phyloP scores from a whole-genome alignment of 2,113 vertebrate species.

The Pogonocichla stellata region DNA sequence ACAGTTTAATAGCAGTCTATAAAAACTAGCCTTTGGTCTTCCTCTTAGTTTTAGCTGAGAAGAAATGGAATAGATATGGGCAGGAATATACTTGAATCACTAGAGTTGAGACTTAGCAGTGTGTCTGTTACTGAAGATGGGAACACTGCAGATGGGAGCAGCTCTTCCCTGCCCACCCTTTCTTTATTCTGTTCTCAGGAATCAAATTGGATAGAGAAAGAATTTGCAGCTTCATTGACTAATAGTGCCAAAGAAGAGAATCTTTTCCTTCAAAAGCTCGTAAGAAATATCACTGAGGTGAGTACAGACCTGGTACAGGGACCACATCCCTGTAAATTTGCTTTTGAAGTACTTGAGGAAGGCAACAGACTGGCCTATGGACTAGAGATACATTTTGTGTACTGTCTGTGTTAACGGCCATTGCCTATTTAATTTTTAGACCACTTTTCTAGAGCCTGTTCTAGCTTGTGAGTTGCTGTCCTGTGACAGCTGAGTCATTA shows the following conservation, averaged over 20 bases:
- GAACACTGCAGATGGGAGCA: background rate
- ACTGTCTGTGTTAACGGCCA: background rate
- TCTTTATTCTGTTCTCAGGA: constrained; percentile 62
- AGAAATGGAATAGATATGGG: background rate
- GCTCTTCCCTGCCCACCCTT: background rate
- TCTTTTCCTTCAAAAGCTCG: constrained; percentile 66
- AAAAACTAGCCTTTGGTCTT: background rate
- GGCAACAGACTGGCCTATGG: background rate
- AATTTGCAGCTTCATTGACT: constrained; percentile 62
- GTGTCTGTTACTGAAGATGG: background rate
- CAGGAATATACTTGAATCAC: background rate
- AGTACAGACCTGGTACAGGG: background rate
- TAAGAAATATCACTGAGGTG: constrained; percentile 73
- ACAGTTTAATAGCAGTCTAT: background rate
- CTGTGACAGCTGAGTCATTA: background rate
- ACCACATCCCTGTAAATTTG: background rate
- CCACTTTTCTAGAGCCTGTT: background rate
- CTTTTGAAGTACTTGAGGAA: background rate
- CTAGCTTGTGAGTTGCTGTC: background rate
- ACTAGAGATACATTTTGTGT: background rate
- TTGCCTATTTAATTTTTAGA: background rate
- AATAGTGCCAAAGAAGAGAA: constrained; percentile 67
- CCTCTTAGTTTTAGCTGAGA: background rate
- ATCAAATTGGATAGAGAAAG: constrained; percentile 55
- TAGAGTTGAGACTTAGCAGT: background rate